These are phyloP conservation scores for Pseudomyrmex sp. DNA, from an alignment of 1,140 invertebrate species.

Conservation along the genomic window DNA sequence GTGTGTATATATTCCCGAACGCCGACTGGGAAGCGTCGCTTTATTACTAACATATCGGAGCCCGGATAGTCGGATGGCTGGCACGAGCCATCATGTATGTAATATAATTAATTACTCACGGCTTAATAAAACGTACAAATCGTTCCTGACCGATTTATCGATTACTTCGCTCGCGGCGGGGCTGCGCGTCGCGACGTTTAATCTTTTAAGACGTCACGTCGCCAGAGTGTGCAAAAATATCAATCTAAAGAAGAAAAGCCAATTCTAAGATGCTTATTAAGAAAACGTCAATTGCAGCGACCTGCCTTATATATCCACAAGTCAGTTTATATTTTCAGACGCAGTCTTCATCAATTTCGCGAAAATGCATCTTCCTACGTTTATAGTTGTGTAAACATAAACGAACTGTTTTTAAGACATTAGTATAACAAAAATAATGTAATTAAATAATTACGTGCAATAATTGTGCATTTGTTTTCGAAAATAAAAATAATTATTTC, in stretches of 20 bases:
- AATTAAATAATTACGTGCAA: too few relatives aligned
- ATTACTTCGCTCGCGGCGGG: background rate
- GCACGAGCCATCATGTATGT: background rate
- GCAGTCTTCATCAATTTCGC: too few relatives aligned
- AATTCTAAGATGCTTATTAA: background rate
- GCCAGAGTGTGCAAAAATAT: background rate
- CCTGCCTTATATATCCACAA: too few relatives aligned
- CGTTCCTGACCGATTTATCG: conserved; percentile 19
- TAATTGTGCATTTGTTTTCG: too few relatives aligned
- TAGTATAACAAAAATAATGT: too few relatives aligned
- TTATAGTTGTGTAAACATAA: too few relatives aligned
- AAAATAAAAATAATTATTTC: too few relatives aligned
- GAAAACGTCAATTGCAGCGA: too few relatives aligned
- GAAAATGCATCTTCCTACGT: too few relatives aligned
- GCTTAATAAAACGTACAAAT: conserved; percentile 20
- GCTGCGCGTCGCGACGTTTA: background rate
- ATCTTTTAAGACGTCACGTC: conserved; percentile 25
- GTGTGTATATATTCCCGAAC: background rate
- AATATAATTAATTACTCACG: conserved; percentile 42
- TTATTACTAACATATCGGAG: conserved; percentile 52
- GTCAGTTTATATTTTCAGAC: too few relatives aligned
- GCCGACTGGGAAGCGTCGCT: conserved; percentile 31
- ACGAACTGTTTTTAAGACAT: too few relatives aligned
- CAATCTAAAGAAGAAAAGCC: background rate
- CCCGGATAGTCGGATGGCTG: conserved; percentile 37